Evolutionary conservation across 2,888 invertebrate genomes (phyloP), one percentile per base, ranked within the genome.

Genomic region (Sarcophaga rosellei): DNA sequence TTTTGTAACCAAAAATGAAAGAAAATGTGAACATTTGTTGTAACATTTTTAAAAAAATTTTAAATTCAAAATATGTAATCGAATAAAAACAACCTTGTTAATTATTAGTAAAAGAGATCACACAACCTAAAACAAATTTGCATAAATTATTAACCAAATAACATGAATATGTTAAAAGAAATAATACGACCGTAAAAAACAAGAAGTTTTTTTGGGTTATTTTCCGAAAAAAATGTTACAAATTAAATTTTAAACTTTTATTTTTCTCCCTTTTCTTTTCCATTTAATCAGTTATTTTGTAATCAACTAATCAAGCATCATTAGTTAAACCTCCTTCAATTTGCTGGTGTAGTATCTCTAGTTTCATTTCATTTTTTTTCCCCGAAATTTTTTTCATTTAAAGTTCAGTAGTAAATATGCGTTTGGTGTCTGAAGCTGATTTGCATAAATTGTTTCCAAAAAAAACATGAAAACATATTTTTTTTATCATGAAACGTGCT

Each of bases 71-170:
- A 73, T 75, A n/a, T n/a, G n/a, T n/a, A 84, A 59, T 72, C 76
- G 45, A 78, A 86, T 84, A 77, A 82, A 15, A 79, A 82, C 77
- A 84, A 75, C 62, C 77, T 79, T 88, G 85, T 87, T 88, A 87
- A 88, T 88, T 87, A 87, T 75, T 78, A 73, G 69, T 85, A 75
- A 84, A 84, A 79, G 63, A 78, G 76, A 82, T 84, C 79, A 77
- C 76, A 79, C 76, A 79, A 76, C 76, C 81, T 76, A 68, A 68
- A 87, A 73, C 82, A 68, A 82, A 84, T 84, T 87, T 87, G 81
- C 87, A 87, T 87, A 87, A 87, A 76, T 82, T 86, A 81, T 81
- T 59, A 75, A 70, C 57, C 74, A 66, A 81, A 86, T 76, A 68
- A 72, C 57, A 57, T 62, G 53, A 53, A 53, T 15, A 69, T 69